Percentiles rank a stretch among this genome's conserved stretches.
Conservation (phyloP, 2,797 vertebrate genomes). For the Protonibea diacanthus region DNA sequence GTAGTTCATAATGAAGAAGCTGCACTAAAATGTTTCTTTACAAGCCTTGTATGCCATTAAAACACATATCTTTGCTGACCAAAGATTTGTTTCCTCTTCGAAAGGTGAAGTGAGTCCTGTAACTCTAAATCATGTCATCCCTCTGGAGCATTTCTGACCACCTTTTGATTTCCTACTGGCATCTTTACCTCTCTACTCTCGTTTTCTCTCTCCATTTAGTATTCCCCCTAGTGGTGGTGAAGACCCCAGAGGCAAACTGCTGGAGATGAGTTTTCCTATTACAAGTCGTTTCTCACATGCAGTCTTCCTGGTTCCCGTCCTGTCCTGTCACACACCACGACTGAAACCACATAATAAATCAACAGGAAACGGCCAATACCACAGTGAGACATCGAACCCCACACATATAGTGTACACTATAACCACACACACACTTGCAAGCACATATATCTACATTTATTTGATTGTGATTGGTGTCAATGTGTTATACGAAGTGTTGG, state of each 20-base stretch:
- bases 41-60: background rate
- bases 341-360: conserved; percentile 35
- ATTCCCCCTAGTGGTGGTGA: conserved; percentile 10
- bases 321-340: conserved; percentile 40
- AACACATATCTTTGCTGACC: conserved; percentile 13
- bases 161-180: conserved; percentile 43
- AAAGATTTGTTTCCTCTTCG: conserved; percentile 22
- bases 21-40: no score
- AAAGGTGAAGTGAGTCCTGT: conserved; percentile 24
- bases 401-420: conserved; percentile 26
- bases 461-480: conserved; percentile 18
- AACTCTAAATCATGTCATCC: conserved; percentile 13
- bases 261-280: conserved; percentile 54
- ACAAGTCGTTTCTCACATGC: conserved; percentile 51
- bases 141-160: conserved; percentile 16
- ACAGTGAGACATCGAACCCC: background rate
- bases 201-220: conserved; percentile 28
- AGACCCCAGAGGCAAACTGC: conserved; percentile 43
- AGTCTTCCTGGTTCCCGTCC: conserved; percentile 28
- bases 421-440: background rate
- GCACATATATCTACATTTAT: background rate
- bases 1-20: no score
- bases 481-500: conserved; percentile 22
- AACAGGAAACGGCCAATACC: conserved; percentile 46
- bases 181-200: conserved; percentile 23